Evolutionary conservation across 2,797 vertebrate species (phyloP).

Genomic region (Zenarchopterus dispar): DNA sequence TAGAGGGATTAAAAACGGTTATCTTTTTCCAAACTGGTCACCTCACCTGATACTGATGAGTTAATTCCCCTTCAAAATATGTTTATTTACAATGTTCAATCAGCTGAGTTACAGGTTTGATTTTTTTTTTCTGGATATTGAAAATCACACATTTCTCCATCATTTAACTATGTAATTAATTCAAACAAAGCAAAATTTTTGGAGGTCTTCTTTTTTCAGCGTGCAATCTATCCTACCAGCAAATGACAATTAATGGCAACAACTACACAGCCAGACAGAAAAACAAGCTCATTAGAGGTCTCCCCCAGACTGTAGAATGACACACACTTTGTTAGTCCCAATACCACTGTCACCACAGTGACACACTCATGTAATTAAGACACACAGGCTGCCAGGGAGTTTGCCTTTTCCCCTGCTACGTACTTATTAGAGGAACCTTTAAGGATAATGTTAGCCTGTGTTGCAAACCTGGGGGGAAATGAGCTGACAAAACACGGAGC

Average conservation of each 20-base stretch:
- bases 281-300: constrained; percentile 79
- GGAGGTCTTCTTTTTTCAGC: constrained; percentile 16
- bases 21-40: constrained; percentile 15
- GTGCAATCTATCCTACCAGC: constrained; percentile 51
- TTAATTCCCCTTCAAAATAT: neutral
- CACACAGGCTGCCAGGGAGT: constrained; percentile 61
- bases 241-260: constrained; percentile 60
- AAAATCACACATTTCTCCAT: neutral
- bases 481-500: constrained; percentile 66
- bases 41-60: neutral
- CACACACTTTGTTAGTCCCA: constrained; percentile 63
- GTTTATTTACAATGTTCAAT: neutral
- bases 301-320: constrained; percentile 50
- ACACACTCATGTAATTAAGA: constrained; percentile 77
- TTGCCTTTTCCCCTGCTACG: constrained; percentile 71
- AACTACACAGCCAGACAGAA: constrained; percentile 59
- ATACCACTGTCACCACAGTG: constrained; percentile 76
- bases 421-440: constrained; percentile 79
- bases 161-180: constrained; percentile 12
- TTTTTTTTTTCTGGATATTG: neutral
- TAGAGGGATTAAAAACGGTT: constrained; percentile 24
- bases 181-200: neutral
- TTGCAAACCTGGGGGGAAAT: constrained; percentile 66
- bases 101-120: no score
- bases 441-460: constrained; percentile 72